These are phyloP conservation scores for Pardalotus punctatus DNA, from an alignment of 2,113 vertebrate species.

Conservation along the genomic window DNA sequence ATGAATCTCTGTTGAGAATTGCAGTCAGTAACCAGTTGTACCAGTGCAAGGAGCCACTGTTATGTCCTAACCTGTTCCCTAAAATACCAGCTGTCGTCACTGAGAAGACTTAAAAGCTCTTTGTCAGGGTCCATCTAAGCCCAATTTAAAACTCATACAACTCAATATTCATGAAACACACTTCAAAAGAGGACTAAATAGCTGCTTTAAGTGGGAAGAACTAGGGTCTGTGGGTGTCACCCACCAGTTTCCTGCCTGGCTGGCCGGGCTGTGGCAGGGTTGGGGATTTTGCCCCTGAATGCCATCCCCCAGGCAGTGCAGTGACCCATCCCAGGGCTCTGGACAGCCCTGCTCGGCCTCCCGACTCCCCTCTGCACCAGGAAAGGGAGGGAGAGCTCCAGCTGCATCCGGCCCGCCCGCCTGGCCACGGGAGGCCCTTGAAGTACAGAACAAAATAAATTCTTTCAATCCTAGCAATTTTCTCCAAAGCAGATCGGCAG, in stretches of 20 bases:
- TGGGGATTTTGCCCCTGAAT: neutral
- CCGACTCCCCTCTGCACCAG: neutral
- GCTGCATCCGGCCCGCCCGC: neutral
- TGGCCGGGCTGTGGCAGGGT: neutral
- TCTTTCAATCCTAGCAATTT: slow-evolving; percentile 8
- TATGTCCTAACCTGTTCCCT: neutral
- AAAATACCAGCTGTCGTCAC: neutral
- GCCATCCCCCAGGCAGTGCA: neutral
- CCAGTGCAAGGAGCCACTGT: neutral
- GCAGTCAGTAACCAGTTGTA: neutral
- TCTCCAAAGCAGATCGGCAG: neutral
- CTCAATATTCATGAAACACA: neutral
- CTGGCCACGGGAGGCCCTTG: neutral
- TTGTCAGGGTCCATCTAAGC: neutral
- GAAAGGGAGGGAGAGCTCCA: neutral
- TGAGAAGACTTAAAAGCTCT: neutral
- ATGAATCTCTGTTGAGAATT: neutral
- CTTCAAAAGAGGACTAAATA: neutral
- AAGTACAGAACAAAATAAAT: slow-evolving; percentile 24
- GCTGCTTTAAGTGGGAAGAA: neutral
- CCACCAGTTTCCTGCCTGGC: neutral
- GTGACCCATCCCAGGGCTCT: neutral
- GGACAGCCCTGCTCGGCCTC: accelerated
- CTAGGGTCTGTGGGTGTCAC: neutral
- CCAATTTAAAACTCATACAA: neutral